Evolutionary conservation across 2,113 vertebrate genomes (phyloP), one percentile per base, ranked within the genome.

Genomic region (Gallinago media): DNA sequence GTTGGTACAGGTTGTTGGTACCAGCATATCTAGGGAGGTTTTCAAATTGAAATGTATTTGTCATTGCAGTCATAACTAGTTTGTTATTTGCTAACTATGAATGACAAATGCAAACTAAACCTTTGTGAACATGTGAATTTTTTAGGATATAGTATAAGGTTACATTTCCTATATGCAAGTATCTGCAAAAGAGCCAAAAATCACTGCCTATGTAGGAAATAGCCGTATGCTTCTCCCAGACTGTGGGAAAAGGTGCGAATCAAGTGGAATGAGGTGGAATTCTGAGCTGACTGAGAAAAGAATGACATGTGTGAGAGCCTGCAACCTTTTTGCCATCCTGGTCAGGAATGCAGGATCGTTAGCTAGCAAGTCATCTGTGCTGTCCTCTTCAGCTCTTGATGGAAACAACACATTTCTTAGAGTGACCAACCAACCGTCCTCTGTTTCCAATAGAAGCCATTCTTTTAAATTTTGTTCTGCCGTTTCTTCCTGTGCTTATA

Each of bases 361-460:
- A 87, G 42, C 76, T 77, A 7, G 38, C 0, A 0, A 94, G 80
- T 93, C 59, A 88, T 91, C 79, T 86, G 67, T 38, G 58, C 79
- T 91, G 59, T 88, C 17, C 2, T 54, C 75, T 76, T 88, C 46
- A 66, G 58, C 0, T 0, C 78, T 74, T 94, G 85, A 94, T 96
- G 92, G 86, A 92, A 97, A 95, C 65, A 95, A n/a, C 93, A 94
- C 61, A 65, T 84, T 96, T 94, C 72, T 83, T 38, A 63, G 56
- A 72, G 31, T 2, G 3, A 58, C 21, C 8, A 3, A 84, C 7
- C 76, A 34, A 3, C 46, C 42, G 15, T 66, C 59, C 42, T 88
- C 85, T 59, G 12, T 38, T 91, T 59, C 38, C 18, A 44, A 19
- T 19, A 47, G 7, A 74, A 52, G 32, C 16, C 9, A 34, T 62